phyloP scores from a whole-genome alignment of 1,140 invertebrate species.

The Orchesella cincta region DNA sequence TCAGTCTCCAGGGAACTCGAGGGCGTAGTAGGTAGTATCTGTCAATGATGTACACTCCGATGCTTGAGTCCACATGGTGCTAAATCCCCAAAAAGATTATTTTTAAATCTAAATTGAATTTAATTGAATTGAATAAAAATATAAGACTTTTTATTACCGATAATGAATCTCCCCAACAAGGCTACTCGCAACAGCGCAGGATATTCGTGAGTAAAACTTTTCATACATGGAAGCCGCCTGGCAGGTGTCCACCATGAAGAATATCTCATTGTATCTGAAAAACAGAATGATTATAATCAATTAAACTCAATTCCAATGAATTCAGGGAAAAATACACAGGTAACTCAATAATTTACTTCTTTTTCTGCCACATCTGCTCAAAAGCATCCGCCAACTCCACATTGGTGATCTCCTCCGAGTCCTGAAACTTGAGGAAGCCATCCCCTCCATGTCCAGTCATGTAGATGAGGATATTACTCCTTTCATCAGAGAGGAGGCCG shows the following conservation, averaged over 20 bases:
- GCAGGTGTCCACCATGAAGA: constrained; percentile 99
- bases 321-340: too few relatives aligned
- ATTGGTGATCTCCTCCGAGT: constrained; percentile 98
- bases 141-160: constrained; percentile 74
- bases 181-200: constrained; percentile 94
- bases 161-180: constrained; percentile 93
- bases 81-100: constrained; percentile 56
- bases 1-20: constrained; percentile 88
- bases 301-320: not conserved
- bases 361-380: constrained; percentile 99
- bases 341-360: constrained; percentile 63
- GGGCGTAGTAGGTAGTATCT: constrained; percentile 97
- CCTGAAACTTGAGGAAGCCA: constrained; percentile 99
- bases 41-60: constrained; percentile 99
- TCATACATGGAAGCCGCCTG: constrained; percentile 99
- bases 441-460: constrained; percentile 97
- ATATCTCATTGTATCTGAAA: constrained; percentile 92
- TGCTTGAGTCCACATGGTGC: constrained; percentile 97
- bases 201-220: constrained; percentile 97
- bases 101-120: not conserved
- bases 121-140: not conserved
- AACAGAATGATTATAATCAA: constrained; percentile 43
- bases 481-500: constrained; percentile 89
- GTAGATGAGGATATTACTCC: constrained; percentile 96
- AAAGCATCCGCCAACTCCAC: constrained; percentile 97